Evolutionary conservation across 2,888 invertebrate species (phyloP).

Genomic region (Drosophila infuscata): DNA sequence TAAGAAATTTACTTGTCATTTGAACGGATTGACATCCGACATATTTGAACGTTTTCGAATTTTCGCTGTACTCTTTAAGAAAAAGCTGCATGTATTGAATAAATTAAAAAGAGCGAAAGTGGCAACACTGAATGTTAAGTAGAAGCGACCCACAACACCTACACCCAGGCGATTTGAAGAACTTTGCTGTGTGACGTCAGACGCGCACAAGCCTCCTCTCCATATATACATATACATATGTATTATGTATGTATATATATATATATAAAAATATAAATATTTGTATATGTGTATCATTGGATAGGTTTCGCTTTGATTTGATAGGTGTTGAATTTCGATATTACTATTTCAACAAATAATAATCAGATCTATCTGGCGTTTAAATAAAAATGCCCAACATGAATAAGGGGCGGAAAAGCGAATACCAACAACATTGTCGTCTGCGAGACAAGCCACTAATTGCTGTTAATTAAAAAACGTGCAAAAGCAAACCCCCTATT

Average conservation of each 20-base stretch:
- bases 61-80: neutral
- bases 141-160: neutral
- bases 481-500: slow-evolving; percentile 7
- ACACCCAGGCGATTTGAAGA: neutral
- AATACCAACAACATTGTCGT: slow-evolving; percentile 18
- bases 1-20: neutral
- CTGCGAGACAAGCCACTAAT: slow-evolving; percentile 49
- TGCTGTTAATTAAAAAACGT: slow-evolving; percentile 67
- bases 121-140: slow-evolving; percentile 1
- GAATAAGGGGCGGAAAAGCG: slow-evolving; percentile 26
- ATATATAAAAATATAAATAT: neutral
- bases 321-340: slow-evolving; percentile 20
- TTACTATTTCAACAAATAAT: neutral
- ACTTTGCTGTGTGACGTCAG: slow-evolving; percentile 62
- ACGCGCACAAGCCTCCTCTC: slow-evolving; percentile 45
- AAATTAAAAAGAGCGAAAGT: neutral
- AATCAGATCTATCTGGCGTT: slow-evolving; percentile 20
- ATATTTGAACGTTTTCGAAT: neutral
- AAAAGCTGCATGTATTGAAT: neutral
- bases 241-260: neutral
- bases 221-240: neutral
- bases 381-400: slow-evolving; percentile 59
- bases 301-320: slow-evolving; percentile 15
- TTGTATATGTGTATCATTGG: slow-evolving; percentile 4
- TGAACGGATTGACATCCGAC: neutral